Conservation (phyloP, 1,140 invertebrate genomes). For the Carposina sasakii region DNA sequence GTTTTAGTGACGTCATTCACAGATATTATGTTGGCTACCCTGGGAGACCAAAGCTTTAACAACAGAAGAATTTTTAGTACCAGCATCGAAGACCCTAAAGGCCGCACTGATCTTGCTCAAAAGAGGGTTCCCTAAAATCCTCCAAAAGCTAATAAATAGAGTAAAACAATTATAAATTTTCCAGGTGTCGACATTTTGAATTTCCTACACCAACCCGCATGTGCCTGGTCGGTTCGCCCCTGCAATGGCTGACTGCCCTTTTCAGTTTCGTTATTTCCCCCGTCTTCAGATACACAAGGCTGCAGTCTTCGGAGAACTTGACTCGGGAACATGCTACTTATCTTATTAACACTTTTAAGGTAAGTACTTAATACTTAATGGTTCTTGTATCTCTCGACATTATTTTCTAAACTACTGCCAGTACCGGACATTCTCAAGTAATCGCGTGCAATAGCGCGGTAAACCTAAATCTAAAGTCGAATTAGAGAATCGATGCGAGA, state of each 20-base stretch:
- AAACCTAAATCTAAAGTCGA: no score
- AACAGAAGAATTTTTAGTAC: neutral
- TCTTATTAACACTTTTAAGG: conserved; percentile 50
- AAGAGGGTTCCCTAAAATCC: no score
- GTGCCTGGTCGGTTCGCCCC: conserved; percentile 33
- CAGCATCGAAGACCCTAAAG: neutral
- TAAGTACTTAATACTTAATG: conserved; percentile 12
- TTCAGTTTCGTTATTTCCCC: conserved; percentile 32
- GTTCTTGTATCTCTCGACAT: neutral
- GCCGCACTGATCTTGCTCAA: no score
- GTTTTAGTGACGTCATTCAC: no score
- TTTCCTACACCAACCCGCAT: conserved; percentile 43
- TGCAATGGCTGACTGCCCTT: conserved; percentile 49
- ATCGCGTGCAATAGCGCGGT: no score
- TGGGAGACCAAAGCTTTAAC: neutral
- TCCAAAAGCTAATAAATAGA: neutral
- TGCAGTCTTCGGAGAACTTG: conserved; percentile 34
- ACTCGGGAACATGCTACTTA: conserved; percentile 38
- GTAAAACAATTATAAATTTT: neutral
- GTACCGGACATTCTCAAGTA: neutral
- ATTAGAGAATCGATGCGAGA: no score
- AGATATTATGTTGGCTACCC: neutral
- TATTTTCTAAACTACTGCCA: neutral
- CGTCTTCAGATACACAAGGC: conserved; percentile 33
- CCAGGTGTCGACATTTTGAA: conserved; percentile 25